Base-by-base conservation (phyloP, 2,888 invertebrate species). In the Gastrophysa polygoni region DNA sequence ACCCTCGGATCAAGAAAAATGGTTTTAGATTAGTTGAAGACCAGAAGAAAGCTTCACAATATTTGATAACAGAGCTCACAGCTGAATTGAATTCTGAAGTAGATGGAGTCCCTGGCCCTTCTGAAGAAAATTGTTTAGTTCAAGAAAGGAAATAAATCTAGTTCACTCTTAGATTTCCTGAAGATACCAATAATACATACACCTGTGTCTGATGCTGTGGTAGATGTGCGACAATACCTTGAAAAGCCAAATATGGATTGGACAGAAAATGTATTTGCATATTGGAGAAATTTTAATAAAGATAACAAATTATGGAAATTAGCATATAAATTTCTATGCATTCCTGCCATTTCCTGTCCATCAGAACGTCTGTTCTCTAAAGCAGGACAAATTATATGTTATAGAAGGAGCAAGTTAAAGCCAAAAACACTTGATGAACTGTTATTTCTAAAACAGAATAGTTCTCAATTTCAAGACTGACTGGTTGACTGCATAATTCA, bases 311-410 rank as follows among this genome's bases (percentile, higher is more conserved):
- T 58, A 16, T 51, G 43, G 34, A 58, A 51, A 46, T 38, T 44
- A 17, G 51, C 50, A 8, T 46, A 29, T 14, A 44, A 59, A 32
- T 51, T 38, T 14, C 43, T 59, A n/a, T 59, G 51, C 20, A 51
- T 51, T 24, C 51, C 58, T 10, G 58, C 50, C 18, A 59, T 51
- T 24, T 59, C 58, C 3, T 38, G 50, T 6, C 58, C 51, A 44
- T 51, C 58, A 18, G 58, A 59, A 59, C 50, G 32, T 8, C 24
- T 59, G n/a, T 59, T 59, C 17, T 51, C 58, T n/a, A 43, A 18
- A 58, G 58, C 58, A 10, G 51, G 58, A 18, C 18, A 24, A n/a
- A 51, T 59, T 18, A 50, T 59, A 29, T 24, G 28, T 11, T 43
- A 58, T 3, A 50, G 28, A 18, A 4, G 51, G 14, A 59, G 50